Evolutionary conservation across 2,113 vertebrate species (phyloP), one percentile per base, ranked within the genome.

Genomic region (Atractosteus spatula): DNA sequence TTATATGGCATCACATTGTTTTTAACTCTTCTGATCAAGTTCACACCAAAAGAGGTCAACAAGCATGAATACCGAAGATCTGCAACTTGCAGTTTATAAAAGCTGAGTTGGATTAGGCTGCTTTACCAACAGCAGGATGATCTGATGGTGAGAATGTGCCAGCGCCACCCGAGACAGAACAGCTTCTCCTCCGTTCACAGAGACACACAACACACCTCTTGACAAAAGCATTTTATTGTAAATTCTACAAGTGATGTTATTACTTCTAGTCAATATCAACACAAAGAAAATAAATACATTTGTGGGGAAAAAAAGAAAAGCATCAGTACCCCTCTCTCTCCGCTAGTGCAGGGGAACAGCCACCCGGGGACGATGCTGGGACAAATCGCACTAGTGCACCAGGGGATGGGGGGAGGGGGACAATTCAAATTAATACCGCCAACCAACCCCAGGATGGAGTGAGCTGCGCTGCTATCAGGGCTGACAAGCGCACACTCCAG

Each of bases 231-330:
- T 83, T 92, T 89, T 89, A 91, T 87, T 89, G 86, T 78, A 88
- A 87, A 88, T 86, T 76, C 85, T 89, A 87, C 77, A 82, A 57
- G 63, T 85, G 74, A 77, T 78, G 78, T 87, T 87, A 88, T 79
- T 87, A 29, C 77, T 77, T 71, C 66, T 59, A 59, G 71, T 84
- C 76, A 84, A 79, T 56, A 71, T 16, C 77, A 81, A 64, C 45
- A 47, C 29, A 55, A 77, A 89, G 12, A 90, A 86, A 90, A 90
- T 89, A 91, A 90, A 91, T 92, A 89, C 73, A 88, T 85, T 73
- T 82, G 81, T 75, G 78, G 29, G 17, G 41, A 71, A 65, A 85
- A 64, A 79, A 72, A 64, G 68, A 68, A 47, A 51, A 75, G 59
- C n/a, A n/a, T 44, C 8, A 44, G 45, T 55, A 47, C 54, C 69